Percentiles rank a stretch among this genome's conserved stretches.
These are phyloP conservation scores for Polylopha cassiicola DNA, from an alignment of 2,888 invertebrate species.

Conservation along the genomic window DNA sequence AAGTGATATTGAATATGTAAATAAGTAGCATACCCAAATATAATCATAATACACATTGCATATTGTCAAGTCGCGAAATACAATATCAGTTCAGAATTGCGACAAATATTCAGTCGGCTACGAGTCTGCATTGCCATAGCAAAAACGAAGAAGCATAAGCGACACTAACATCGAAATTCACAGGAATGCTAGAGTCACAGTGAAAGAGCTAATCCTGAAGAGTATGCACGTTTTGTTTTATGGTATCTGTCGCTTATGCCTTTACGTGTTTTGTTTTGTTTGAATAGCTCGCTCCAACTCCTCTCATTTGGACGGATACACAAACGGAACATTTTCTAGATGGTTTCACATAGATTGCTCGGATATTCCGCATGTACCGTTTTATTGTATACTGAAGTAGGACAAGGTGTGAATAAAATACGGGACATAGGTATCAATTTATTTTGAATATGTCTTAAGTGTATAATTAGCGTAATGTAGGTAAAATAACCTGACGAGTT, in stretches of 20 bases:
- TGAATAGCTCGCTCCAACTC: constrained; percentile 10
- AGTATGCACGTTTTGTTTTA: too few species aligned
- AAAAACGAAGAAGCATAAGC: too few species aligned
- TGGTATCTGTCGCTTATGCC: too few species aligned
- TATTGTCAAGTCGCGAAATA: constrained; percentile 15
- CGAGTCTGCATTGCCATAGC: constrained; percentile 41
- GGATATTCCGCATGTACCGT: constrained; percentile 6
- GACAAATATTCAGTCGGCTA: constrained; percentile 31
- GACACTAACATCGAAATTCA: too few species aligned
- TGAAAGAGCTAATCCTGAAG: too few species aligned
- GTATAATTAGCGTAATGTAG: too few species aligned
- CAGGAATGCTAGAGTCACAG: too few species aligned
- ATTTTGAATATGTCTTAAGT: too few species aligned
- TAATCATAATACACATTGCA: constrained; percentile 10
- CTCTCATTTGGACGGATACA: constrained; percentile 11
- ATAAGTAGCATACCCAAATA: constrained; percentile 14
- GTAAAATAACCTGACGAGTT: too few species aligned
- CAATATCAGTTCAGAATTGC: constrained; percentile 20
- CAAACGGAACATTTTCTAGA: constrained; percentile 17
- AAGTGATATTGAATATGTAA: too few species aligned
- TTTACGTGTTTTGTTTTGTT: too few species aligned
- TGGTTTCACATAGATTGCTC: constrained; percentile 14
- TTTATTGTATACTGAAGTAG: constrained; percentile 8
- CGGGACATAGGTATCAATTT: constrained; percentile 1
- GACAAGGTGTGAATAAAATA: constrained; percentile 9